Evolutionary conservation across 2,797 vertebrate genomes (phyloP), one percentile per base, ranked within the genome.

Genomic region (Borostomias antarcticus): DNA sequence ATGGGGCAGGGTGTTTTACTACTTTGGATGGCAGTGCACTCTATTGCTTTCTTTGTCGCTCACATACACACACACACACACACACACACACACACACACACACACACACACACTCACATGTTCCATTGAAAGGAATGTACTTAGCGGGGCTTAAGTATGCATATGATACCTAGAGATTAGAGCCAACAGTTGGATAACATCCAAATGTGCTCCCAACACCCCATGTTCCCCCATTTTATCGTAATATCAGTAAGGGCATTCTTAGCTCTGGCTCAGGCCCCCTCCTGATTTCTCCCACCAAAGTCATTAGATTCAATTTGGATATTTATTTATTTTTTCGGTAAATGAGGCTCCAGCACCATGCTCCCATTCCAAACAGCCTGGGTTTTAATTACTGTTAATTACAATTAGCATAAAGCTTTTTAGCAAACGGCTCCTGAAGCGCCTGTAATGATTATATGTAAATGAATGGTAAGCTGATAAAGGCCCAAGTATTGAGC

Each of bases 391-490:
- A 93, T 94, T 91, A 93, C 89, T 75, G 89, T 92, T 95, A 93
- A 95, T 94, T 93, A 89, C 82, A 89, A 93, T 95, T 95, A 93
- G 91, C 90, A 93, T 88, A 89, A 88, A 90, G 90, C 89, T 91
- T 91, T 92, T 94, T 83, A 89, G 89, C 84, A 89, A 93, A 92
- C 81, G 82, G 88, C 86, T 92, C 89, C 89, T 91, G 82, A 89
- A 90, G 88, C 84, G 87, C 79, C 83, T 80, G 84, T 85, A 82
- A 92, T 91, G 92, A 94, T 95, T 94, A 94, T 81, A 93, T 94
- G 92, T 88, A 94, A 95, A 95, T 94, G 83, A 91, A 85, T 86
- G 87, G 77, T 84, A 88, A 85, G 82, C 83, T 82, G 85, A 88
- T 85, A 83, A 86, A 85, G 72, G 72, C 33, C 57, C 63, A 57